A percentile compares a stretch with the other conserved stretches of the same genome.
These are phyloP conservation scores for Rousettus leschenaultii DNA, from an alignment of 2,113 vertebrate genomes.

Conservation along the genomic window DNA sequence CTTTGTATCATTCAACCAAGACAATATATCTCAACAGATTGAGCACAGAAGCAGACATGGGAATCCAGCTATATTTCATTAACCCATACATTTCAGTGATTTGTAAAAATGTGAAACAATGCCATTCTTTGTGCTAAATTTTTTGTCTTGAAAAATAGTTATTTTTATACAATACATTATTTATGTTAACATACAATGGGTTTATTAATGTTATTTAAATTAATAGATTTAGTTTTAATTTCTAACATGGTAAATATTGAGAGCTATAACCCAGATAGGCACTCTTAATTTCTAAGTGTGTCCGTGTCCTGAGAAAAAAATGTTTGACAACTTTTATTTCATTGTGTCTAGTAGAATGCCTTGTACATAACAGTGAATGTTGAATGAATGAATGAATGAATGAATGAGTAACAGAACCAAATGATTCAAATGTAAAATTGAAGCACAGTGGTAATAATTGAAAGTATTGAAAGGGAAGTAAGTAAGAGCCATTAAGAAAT, in stretches of 20 bases:
- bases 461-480: not conserved
- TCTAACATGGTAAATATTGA: not conserved
- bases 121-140: not conserved
- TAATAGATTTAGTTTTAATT: not conserved
- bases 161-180: not conserved
- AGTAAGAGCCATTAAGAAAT: not conserved
- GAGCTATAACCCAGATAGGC: not conserved
- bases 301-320: not conserved
- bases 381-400: not conserved
- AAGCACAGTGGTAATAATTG: not conserved
- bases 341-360: not conserved
- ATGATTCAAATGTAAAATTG: not conserved
- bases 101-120: not conserved
- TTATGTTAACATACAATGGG: not conserved
- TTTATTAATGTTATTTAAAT: conserved; percentile 12
- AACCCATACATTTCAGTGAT: not conserved
- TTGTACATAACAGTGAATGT: not conserved
- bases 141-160: not conserved
- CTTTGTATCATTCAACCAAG: not conserved
- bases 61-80: conserved; percentile 8
- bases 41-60: not conserved
- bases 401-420: not conserved
- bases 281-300: conserved; percentile 8
- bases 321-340: not conserved
- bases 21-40: not conserved